Evolutionary conservation across 1,140 invertebrate genomes (phyloP).

Genomic region (Proales similis): DNA sequence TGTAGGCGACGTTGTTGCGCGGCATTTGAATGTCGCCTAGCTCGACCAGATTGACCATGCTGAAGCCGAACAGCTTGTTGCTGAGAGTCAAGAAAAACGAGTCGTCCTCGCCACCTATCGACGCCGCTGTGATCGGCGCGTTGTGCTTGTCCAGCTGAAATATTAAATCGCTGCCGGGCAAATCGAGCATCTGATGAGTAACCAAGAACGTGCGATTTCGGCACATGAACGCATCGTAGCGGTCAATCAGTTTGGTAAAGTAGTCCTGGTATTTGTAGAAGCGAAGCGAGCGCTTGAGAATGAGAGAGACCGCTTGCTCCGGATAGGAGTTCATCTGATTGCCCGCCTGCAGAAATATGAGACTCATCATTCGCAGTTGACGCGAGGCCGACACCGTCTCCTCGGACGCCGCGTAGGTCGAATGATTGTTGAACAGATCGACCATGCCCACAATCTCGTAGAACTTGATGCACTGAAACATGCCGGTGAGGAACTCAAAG

Average conservation of each 20-base stretch:
- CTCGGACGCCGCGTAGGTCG: background rate
- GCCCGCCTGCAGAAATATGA: background rate
- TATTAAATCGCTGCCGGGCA: slow-evolving; percentile 24
- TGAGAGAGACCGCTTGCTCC: slow-evolving; percentile 41
- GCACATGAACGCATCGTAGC: slow-evolving; percentile 45
- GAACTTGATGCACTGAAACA: background rate
- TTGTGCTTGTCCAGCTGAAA: slow-evolving; percentile 28
- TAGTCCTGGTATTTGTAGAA: slow-evolving; percentile 44
- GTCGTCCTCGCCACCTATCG: background rate
- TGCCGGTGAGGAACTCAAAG: background rate
- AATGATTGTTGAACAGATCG: background rate
- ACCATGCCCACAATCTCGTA: background rate
- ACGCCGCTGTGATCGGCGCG: background rate
- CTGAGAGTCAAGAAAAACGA: slow-evolving; percentile 23
- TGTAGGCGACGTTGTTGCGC: too few relatives aligned
- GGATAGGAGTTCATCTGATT: background rate
- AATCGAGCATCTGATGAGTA: slow-evolving; percentile 45
- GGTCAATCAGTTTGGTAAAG: slow-evolving; percentile 44
- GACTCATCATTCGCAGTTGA: slow-evolving; percentile 2
- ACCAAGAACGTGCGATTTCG: slow-evolving; percentile 46
- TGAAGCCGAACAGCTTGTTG: slow-evolving; percentile 2
- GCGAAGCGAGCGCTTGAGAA: slow-evolving; percentile 44
- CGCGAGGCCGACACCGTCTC: background rate
- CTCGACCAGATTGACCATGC: background rate
- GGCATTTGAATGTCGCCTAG: slow-evolving; percentile 11